These are phyloP conservation scores for Nannobrachium achirus DNA, from an alignment of 2,113 vertebrate genomes.

Conservation along the genomic window DNA sequence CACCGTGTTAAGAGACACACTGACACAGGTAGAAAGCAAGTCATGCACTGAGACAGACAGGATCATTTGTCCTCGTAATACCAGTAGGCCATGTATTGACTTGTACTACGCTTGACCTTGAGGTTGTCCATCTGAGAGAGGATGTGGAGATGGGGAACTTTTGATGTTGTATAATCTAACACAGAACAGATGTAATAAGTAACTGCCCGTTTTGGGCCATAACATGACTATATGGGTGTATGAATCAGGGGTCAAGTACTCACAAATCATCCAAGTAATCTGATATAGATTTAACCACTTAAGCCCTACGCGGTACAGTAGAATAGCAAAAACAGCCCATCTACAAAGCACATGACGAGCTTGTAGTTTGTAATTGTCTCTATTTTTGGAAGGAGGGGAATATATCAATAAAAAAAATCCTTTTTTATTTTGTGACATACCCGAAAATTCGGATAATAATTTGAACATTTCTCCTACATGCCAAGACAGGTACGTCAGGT, in stretches of 20 bases:
- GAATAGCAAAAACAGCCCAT: too few species aligned
- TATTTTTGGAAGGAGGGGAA: too few species aligned
- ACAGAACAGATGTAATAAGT: slow-evolving; percentile 26
- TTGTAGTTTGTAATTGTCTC: too few species aligned
- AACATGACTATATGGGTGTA: slow-evolving; percentile 6
- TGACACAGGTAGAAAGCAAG: not conserved
- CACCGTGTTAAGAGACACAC: not conserved
- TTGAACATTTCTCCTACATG: too few species aligned
- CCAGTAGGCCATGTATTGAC: not conserved
- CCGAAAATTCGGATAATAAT: too few species aligned
- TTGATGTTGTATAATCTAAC: slow-evolving; percentile 26
- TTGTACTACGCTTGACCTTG: slow-evolving; percentile 7
- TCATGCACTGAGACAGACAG: not conserved
- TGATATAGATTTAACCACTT: slow-evolving; percentile 11
- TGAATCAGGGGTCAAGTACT: slow-evolving; percentile 5
- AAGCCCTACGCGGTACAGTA: too few species aligned
- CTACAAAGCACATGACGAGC: too few species aligned
- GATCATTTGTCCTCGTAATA: not conserved
- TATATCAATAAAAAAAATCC: too few species aligned
- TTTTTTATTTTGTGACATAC: too few species aligned
- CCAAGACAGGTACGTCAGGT: too few species aligned
- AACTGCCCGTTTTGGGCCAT: not conserved
- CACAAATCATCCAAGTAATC: slow-evolving; percentile 23
- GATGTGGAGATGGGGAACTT: slow-evolving; percentile 4
- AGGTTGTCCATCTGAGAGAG: slow-evolving; percentile 7